Conservation (phyloP, 2,113 vertebrate species). For the Plecturocebus donacophilus region DNA sequence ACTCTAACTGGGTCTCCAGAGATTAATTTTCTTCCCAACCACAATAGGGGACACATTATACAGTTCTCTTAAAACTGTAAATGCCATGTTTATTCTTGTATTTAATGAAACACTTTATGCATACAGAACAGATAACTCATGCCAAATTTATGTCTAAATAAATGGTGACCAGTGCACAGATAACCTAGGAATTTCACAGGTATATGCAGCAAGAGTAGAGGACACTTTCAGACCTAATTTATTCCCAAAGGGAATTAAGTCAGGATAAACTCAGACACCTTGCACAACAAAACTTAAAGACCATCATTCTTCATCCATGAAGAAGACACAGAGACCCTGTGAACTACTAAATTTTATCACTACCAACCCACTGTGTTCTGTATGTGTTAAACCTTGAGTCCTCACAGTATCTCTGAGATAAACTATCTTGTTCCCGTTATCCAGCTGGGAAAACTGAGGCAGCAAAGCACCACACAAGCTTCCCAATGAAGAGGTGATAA, state of each 20-base stretch:
- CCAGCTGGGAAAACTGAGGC: not conserved
- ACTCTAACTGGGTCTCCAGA: not conserved
- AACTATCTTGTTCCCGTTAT: not conserved
- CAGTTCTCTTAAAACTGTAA: not conserved
- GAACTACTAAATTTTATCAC: not conserved
- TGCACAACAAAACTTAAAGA: not conserved
- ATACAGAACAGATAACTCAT: not conserved
- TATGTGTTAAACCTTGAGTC: not conserved
- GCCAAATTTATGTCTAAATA: slow-evolving; percentile 17
- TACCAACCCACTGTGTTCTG: not conserved
- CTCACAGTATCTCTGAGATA: not conserved
- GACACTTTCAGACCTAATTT: not conserved
- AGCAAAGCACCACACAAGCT: not conserved
- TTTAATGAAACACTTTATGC: not conserved
- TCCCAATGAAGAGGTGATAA: not conserved
- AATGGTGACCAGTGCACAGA: not conserved
- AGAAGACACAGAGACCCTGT: not conserved
- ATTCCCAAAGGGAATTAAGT: slow-evolving; percentile 1
- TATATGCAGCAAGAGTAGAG: not conserved
- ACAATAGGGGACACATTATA: not conserved
- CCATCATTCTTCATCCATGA: not conserved
- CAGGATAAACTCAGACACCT: not conserved
- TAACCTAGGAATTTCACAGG: not conserved
- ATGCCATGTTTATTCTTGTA: not conserved
- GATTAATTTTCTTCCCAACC: not conserved